Conservation (phyloP, 2,797 vertebrate genomes). For the Cirrhinus mrigala region DNA sequence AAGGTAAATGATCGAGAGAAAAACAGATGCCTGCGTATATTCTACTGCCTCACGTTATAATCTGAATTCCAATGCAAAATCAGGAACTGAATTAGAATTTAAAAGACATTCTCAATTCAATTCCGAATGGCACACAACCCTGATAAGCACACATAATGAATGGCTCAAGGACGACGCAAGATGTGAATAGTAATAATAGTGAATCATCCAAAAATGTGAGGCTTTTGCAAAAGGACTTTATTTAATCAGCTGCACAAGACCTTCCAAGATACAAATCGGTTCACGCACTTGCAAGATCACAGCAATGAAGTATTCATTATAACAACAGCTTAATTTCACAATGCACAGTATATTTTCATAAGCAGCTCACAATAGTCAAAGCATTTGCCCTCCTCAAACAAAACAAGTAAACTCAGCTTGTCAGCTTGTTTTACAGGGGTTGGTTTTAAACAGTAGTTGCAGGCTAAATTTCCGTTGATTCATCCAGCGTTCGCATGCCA, state of each 20-base stretch:
- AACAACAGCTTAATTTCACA: neutral
- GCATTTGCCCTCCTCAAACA: conserved; percentile 2
- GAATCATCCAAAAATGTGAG: neutral
- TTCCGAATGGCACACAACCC: neutral
- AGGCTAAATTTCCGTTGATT: conserved; percentile 28
- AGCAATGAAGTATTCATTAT: neutral
- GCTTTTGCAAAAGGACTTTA: neutral
- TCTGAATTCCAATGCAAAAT: neutral
- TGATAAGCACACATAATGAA: neutral
- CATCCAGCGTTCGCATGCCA: conserved; percentile 22
- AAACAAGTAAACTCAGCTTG: conserved; percentile 33
- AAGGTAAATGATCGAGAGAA: too few relatives aligned
- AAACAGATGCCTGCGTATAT: neutral
- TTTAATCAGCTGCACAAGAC: neutral
- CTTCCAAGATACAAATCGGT: neutral
- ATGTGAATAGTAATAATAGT: neutral
- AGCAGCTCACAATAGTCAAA: neutral
- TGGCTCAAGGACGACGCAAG: neutral
- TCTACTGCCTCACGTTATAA: neutral
- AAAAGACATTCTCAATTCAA: neutral
- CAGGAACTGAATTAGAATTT: neutral
- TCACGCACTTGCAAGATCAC: neutral
- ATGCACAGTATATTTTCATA: conserved; percentile 18
- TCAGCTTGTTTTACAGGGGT: conserved; percentile 4
- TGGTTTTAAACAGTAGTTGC: neutral